Base-by-base conservation (phyloP, 1,140 invertebrate species). In the Drosophila santomea region DNA sequence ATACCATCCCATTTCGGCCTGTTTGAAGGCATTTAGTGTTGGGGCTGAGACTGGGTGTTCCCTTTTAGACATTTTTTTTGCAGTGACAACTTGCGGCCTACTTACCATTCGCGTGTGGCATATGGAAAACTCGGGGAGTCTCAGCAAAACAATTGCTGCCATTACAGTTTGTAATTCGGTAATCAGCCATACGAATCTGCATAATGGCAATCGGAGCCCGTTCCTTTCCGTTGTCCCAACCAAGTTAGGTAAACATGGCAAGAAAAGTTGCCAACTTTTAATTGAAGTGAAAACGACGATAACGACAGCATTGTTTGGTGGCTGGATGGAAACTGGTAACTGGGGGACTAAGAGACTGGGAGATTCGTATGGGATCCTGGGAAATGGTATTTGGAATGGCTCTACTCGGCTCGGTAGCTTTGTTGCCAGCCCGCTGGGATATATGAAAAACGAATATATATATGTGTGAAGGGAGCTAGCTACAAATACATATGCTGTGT, bases 221-320 rank as follows among this genome's bases (percentile, higher is more conserved):
- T 15, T 62, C 45, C 74, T 52, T 43, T 32, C 32, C 41, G 35
- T 51, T 36, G 43, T 63, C 39, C 43, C 56, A 44, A 66, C 57
- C 66, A 63, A 78, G 74, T 84, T 89, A 88, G 84, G 84, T 88
- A 78, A 88, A 84, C 63, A 78, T 84, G 76, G 84, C 76, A 88
- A 89, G 84, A 89, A 91, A 91, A 91, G 89, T 91, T 91, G 78
- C 78, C 75, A 91, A 91, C 82, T 91, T 91, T 91, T 91, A 90
- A 91, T 91, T 91, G 89, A 91, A 91, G 89, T 91, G 89, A 91
- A 91, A 91, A 91, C 89, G 89, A 91, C 80, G 84, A 91, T 91
- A 91, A 91, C 90, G 89, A 91, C 84, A 91, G 84, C 83, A 89
- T 86, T 86, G 83, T 86, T 79, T 80, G 43, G 79, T 57, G 4